Conservation (phyloP, 2,797 vertebrate species). For the Aplochiton taeniatus region DNA sequence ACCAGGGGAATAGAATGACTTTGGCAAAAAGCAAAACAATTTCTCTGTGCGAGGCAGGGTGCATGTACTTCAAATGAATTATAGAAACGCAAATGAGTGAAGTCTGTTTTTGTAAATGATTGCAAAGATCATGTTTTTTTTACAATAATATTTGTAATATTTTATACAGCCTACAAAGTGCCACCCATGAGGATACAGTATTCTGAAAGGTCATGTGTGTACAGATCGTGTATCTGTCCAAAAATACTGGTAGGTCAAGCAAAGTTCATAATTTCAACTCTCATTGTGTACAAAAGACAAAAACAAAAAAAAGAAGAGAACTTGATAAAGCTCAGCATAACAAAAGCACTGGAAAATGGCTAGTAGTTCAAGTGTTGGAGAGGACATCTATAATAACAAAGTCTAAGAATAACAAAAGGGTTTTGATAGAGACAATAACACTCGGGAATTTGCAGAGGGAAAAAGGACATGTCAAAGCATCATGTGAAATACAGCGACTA, state of each 20-base stretch:
- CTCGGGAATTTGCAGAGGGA: background rate
- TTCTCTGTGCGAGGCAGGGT: too few species aligned
- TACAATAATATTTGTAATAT: too few species aligned
- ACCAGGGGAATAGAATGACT: too few species aligned
- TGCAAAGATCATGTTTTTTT: too few species aligned
- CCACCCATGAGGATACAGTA: background rate
- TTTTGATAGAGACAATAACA: constrained; percentile 7
- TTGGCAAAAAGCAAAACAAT: too few species aligned
- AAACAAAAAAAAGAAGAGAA: constrained; percentile 12
- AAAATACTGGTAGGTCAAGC: background rate
- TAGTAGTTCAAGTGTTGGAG: background rate
- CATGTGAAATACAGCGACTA: background rate
- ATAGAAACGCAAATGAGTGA: too few species aligned
- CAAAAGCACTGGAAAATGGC: constrained; percentile 32
- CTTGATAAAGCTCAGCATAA: constrained; percentile 30
- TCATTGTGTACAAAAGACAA: constrained; percentile 5
- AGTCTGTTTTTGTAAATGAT: too few species aligned
- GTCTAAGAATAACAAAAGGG: background rate
- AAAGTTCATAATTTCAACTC: constrained; percentile 11
- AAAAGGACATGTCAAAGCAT: constrained; percentile 1
- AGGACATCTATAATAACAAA: constrained; percentile 19
- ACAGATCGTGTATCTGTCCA: background rate
- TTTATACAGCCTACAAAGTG: too few species aligned
- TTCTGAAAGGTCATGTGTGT: background rate
- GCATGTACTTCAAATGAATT: too few species aligned